phyloP scores from a whole-genome alignment of 1,140 invertebrate species.

The Pygmarrhopalites habei region DNA sequence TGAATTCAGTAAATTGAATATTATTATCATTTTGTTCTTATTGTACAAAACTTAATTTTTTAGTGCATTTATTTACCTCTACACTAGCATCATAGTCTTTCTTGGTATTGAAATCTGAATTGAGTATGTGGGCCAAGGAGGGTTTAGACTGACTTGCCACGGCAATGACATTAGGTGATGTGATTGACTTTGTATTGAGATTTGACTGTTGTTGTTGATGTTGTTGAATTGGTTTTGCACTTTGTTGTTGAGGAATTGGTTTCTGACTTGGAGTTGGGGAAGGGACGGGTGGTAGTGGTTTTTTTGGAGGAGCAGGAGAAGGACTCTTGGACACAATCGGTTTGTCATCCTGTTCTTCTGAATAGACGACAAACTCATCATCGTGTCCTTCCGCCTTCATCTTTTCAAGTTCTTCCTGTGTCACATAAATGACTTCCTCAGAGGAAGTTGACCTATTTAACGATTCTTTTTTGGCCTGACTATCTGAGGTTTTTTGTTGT shows the following conservation, averaged over 20 bases:
- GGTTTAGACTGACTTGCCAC: background rate
- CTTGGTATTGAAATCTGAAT: background rate
- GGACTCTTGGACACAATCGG: background rate
- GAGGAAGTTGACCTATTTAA: constrained; percentile 9
- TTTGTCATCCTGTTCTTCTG: constrained; percentile 26
- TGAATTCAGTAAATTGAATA: no score
- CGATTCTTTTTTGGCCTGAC: background rate
- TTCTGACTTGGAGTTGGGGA: background rate
- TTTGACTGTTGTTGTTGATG: constrained; percentile 6
- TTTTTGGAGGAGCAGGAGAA: constrained; percentile 3
- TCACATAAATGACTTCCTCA: constrained; percentile 36
- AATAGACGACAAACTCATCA: constrained; percentile 31
- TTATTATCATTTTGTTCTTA: no score
- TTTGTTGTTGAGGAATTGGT: background rate
- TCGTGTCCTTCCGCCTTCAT: constrained; percentile 31
- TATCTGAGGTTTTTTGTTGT: background rate
- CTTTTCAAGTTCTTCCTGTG: constrained; percentile 35
- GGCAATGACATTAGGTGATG: no score
- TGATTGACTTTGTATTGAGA: no score
- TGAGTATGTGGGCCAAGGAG: background rate
- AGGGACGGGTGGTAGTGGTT: background rate
- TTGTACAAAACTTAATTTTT: no score
- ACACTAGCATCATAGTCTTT: constrained; percentile 19
- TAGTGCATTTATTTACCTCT: no score
- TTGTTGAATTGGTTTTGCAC: background rate